Evolutionary conservation across 2,888 invertebrate species (phyloP).

Genomic region (Cerceris ruficornis): DNA sequence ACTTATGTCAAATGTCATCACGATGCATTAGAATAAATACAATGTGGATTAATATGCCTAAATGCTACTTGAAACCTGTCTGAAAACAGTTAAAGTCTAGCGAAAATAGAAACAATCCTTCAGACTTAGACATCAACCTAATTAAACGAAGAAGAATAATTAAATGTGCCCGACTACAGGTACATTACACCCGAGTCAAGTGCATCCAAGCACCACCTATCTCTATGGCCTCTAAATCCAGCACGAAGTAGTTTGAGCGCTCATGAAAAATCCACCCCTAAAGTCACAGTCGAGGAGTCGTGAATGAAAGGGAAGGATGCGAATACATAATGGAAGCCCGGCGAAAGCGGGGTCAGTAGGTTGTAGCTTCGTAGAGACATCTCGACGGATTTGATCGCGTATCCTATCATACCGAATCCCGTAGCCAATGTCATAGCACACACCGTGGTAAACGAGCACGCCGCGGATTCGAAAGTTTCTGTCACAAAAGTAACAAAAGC

Average conservation of each 20-base stretch:
- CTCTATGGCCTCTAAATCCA: neutral
- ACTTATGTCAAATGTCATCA: neutral
- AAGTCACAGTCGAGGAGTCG: slow-evolving; percentile 3
- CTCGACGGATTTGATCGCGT: slow-evolving; percentile 4
- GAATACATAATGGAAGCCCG: slow-evolving; percentile 23
- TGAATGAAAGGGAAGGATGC: slow-evolving; percentile 18
- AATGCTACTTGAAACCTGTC: no score
- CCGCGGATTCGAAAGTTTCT: slow-evolving; percentile 16
- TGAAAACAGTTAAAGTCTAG: no score
- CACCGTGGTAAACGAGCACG: slow-evolving; percentile 8
- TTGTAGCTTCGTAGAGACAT: slow-evolving; percentile 1
- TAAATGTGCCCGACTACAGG: no score
- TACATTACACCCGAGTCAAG: neutral
- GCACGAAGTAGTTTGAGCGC: slow-evolving; percentile 2
- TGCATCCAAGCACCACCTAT: neutral
- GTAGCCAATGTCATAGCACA: slow-evolving; percentile 16
- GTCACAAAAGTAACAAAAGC: slow-evolving; percentile 20
- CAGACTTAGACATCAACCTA: no score
- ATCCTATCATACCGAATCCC: slow-evolving; percentile 17
- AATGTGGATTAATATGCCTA: no score
- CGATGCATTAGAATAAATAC: neutral
- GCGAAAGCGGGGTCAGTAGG: slow-evolving; percentile 27
- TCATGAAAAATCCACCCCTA: slow-evolving; percentile 7
- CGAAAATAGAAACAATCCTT: no score
- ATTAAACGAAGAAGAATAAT: no score